Evolutionary conservation across 2,888 invertebrate genomes (phyloP).

Genomic region (Hemithea aestivaria): DNA sequence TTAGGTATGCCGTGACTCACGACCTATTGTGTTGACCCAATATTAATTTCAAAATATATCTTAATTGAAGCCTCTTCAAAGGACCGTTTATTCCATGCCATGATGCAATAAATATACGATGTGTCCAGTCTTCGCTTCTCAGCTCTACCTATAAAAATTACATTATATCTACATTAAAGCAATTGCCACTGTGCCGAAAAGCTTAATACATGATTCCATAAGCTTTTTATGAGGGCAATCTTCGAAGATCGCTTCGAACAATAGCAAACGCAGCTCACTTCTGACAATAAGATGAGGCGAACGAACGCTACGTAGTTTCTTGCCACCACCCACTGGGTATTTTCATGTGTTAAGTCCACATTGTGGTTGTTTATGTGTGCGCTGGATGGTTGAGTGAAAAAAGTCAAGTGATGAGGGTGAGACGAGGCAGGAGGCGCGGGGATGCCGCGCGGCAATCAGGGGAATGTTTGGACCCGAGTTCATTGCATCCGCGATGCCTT

Average conservation of each 20-base stretch:
- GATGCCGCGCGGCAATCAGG: slow-evolving; percentile 31
- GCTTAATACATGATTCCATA: slow-evolving; percentile 4
- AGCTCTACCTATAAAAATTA: too few species aligned
- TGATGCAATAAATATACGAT: too few species aligned
- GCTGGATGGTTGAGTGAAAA: slow-evolving; percentile 44
- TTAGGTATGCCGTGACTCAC: too few species aligned
- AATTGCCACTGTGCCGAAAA: too few species aligned
- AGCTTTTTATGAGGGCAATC: slow-evolving; percentile 16
- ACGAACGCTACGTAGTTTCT: slow-evolving; percentile 56
- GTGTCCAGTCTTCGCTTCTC: too few species aligned
- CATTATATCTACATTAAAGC: too few species aligned
- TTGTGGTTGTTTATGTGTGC: slow-evolving; percentile 37
- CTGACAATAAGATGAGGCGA: slow-evolving; percentile 49
- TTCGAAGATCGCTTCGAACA: slow-evolving; percentile 30
- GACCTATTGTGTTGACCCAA: too few species aligned
- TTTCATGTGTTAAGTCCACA: slow-evolving; percentile 43
- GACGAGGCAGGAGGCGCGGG: slow-evolving; percentile 28
- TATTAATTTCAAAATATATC: too few species aligned
- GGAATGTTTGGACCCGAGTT: slow-evolving; percentile 57
- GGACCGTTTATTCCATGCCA: too few species aligned
- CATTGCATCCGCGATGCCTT: slow-evolving; percentile 43
- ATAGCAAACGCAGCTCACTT: slow-evolving; percentile 38
- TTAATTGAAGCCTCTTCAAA: too few species aligned
- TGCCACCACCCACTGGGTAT: slow-evolving; percentile 37
- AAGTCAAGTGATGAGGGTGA: slow-evolving; percentile 51